Base-by-base conservation (phyloP, 1,140 invertebrate species). In the Hypsibius dujardini region DNA sequence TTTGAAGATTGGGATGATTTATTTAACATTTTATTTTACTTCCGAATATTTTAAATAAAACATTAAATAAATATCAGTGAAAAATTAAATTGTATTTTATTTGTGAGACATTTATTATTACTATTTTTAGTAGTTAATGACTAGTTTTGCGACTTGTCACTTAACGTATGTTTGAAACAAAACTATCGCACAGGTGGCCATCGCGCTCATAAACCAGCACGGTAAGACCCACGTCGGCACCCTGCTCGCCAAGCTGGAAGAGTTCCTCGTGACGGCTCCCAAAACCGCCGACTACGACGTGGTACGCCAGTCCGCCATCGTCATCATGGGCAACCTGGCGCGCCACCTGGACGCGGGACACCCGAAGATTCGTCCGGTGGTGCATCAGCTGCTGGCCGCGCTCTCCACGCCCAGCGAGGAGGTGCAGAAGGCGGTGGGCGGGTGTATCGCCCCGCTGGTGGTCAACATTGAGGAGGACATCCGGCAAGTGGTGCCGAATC, bases 381-480 rank as follows among this genome's bases (percentile, higher is more conserved):
- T 98, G 15, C 85, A 85, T 74, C 86, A 93, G 76, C 81, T 99
- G 47, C 86, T 99, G 56, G 86, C 88, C 73, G 90, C 94, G 1
- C 81, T 99, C 0, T 90, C 90, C 2, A 98, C 95, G 50, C 95
- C 95, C 7, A 97, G 95, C 46, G 92, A 98, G 79, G 88, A 89
- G 82, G 88, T 98, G 1, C 95, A 99, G 84, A 92, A 97, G 82
- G 90, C 95, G 1, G 94, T 98, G 0, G 91, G 93, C 46, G 93
- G 95, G 78, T 98, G 95, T 78, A 80, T 99, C 56, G 92, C 93
- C 1, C 88, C 91, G 76, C 81, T 99, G 47, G 90, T 98, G 59
- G 89, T 90, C 3, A 89, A 90, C 0, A 87, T 98, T 1, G 90
- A 90, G 78, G 87, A 90, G 56, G 90, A 96, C 76, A 90, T 91